phyloP scores from a whole-genome alignment of 2,888 invertebrate species.

The Drosophila meridionalis region DNA sequence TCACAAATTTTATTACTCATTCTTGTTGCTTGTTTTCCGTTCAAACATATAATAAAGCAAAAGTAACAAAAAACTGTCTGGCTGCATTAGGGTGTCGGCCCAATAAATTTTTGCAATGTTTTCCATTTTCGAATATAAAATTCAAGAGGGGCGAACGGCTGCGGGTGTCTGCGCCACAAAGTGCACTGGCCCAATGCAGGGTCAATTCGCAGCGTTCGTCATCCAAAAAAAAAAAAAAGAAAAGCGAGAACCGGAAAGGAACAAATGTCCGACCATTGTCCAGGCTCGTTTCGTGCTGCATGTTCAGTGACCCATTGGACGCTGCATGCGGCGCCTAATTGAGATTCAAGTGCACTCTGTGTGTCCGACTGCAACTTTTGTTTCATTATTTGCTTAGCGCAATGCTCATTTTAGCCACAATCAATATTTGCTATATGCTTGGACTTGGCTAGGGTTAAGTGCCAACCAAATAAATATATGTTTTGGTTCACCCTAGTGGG shows the following conservation, averaged over 20 bases:
- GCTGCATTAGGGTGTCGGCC: conserved; percentile 61
- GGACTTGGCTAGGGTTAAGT: background rate
- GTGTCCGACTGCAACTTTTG: conserved; percentile 24
- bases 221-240: conserved; percentile 14
- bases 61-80: conserved; percentile 11
- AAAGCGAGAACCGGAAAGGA: conserved; percentile 5
- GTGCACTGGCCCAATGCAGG: conserved; percentile 71
- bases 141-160: background rate
- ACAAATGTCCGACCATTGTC: conserved; percentile 22
- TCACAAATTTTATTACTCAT: conserved; percentile 69
- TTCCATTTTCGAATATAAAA: conserved; percentile 6
- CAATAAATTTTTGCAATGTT: conserved; percentile 65
- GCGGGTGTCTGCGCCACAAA: conserved; percentile 35
- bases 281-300: conserved; percentile 18
- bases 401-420: conserved; percentile 42
- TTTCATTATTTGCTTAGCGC: conserved; percentile 43
- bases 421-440: conserved; percentile 61
- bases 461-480: background rate
- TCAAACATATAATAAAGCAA: conserved; percentile 15
- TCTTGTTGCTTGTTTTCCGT: conserved; percentile 36
- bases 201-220: conserved; percentile 56
- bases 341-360: conserved; percentile 71
- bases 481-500: background rate
- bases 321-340: conserved; percentile 63
- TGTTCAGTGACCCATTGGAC: conserved; percentile 62